phyloP scores from a whole-genome alignment of 2,888 invertebrate species.

The Pyrrhia umbra region DNA sequence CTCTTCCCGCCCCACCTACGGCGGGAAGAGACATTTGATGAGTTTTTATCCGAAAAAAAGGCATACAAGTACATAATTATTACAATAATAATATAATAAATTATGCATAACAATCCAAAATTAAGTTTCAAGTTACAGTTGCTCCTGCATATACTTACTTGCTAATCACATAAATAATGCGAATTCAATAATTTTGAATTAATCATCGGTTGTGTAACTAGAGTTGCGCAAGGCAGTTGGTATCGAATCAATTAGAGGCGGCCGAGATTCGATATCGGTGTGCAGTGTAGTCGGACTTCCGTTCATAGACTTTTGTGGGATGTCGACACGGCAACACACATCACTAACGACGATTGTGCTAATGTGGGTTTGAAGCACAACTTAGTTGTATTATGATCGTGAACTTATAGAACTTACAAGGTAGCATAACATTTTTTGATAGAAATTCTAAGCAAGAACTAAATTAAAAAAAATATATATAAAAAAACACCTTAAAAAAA shows the following conservation, averaged over 20 bases:
- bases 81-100: no score
- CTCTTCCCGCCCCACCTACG: no score
- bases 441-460: no score
- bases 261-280: conserved; percentile 54
- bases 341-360: conserved; percentile 18
- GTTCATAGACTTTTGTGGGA: conserved; percentile 30
- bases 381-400: background rate
- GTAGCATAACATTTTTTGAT: no score
- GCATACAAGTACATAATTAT: no score
- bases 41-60: no score
- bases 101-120: conserved; percentile 4
- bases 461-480: no score
- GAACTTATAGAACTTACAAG: background rate
- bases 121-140: conserved; percentile 8
- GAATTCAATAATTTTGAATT: conserved; percentile 19
- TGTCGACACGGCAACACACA: conserved; percentile 61
- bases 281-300: conserved; percentile 55
- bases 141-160: conserved; percentile 25
- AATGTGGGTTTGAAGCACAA: conserved; percentile 11
- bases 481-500: no score
- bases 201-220: conserved; percentile 57
- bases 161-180: conserved; percentile 35
- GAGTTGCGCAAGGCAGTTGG: conserved; percentile 59
- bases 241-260: conserved; percentile 66
- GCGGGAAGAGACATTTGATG: no score